Evolutionary conservation across 2,113 vertebrate genomes (phyloP).

Genomic region (Meriones unguiculatus): DNA sequence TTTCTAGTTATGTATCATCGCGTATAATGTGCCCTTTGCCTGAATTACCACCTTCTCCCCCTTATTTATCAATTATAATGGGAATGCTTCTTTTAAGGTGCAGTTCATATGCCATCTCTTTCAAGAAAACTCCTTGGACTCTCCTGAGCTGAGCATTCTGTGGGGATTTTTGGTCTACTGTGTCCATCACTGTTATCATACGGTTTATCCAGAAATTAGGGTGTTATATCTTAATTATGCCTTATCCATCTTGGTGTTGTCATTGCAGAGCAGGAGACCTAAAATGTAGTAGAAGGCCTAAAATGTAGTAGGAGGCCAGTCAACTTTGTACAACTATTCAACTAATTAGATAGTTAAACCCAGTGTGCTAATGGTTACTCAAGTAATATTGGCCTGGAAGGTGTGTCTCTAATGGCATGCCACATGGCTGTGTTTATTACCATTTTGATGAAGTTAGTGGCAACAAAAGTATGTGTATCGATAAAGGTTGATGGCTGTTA

Average conservation of each 20-base stretch:
- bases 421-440: not conserved
- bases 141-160: not conserved
- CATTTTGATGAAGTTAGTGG: slow-evolving; percentile 38
- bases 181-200: not conserved
- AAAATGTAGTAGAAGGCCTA: slow-evolving; percentile 20
- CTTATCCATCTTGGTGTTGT: slow-evolving; percentile 21
- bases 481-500: not conserved
- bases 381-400: slow-evolving; percentile 3
- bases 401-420: not conserved
- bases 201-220: slow-evolving; percentile 8
- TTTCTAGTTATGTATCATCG: slow-evolving; percentile 17
- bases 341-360: slow-evolving; percentile 12
- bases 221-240: not conserved
- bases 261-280: not conserved
- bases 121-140: slow-evolving; percentile 16
- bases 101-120: slow-evolving; percentile 25
- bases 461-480: not conserved
- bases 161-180: not conserved
- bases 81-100: not conserved
- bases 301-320: slow-evolving; percentile 7
- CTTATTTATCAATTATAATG: not conserved
- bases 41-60: not conserved
- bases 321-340: slow-evolving; percentile 25
- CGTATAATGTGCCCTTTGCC: slow-evolving; percentile 12
- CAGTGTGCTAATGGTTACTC: not conserved